These are phyloP conservation scores for Ornithoptera alexandrae DNA, from an alignment of 2,888 invertebrate genomes.

Conservation along the genomic window DNA sequence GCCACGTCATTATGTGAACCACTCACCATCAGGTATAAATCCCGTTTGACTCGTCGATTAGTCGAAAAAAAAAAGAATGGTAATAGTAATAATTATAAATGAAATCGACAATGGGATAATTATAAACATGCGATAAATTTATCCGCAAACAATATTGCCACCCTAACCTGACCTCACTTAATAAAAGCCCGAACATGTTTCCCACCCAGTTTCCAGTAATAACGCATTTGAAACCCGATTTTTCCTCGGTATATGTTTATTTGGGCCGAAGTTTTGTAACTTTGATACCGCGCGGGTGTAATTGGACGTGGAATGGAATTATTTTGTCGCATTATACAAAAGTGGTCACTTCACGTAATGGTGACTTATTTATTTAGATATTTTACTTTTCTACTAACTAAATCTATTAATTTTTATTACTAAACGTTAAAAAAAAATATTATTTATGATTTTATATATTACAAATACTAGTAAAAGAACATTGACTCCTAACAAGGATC, in stretches of 20 bases:
- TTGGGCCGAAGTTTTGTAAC: constrained; percentile 25
- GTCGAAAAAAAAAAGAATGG: too few species aligned
- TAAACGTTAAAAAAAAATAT: background rate
- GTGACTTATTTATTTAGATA: constrained; percentile 21
- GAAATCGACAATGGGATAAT: too few species aligned
- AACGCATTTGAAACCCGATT: constrained; percentile 32
- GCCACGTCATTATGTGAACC: too few species aligned
- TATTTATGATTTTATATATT: too few species aligned
- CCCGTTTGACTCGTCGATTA: too few species aligned
- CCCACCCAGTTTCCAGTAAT: constrained; percentile 30
- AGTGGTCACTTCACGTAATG: constrained; percentile 26
- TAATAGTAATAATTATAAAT: too few species aligned
- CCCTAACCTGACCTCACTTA: constrained; percentile 40
- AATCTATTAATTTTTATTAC: background rate
- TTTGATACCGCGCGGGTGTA: constrained; percentile 12
- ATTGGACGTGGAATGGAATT: constrained; percentile 28
- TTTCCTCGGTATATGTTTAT: constrained; percentile 35
- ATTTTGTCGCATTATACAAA: constrained; percentile 27
- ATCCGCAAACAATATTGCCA: background rate
- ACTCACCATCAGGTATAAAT: too few species aligned
- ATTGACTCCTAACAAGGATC: too few species aligned
- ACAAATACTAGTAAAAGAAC: too few species aligned
- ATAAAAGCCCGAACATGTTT: constrained; percentile 34
- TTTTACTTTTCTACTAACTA: background rate
- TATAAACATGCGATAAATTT: background rate